Evolutionary conservation across 2,888 invertebrate genomes (phyloP), one percentile per base, ranked within the genome.

Genomic region (Pollenia labialis): DNA sequence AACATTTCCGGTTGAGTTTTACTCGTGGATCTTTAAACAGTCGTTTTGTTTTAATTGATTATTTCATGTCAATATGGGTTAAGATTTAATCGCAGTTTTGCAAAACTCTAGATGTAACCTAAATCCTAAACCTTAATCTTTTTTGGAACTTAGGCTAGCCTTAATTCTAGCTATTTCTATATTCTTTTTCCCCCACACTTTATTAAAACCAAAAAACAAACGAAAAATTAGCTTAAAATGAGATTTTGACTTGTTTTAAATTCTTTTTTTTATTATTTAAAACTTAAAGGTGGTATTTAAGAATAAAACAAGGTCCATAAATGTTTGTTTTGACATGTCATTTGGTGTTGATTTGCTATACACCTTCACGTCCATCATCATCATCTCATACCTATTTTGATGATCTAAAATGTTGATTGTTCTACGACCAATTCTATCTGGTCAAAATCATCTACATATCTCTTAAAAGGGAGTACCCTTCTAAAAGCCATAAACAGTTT

Each of bases 301-400:
- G 48, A 52, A 52, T 14, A 58, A 7, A 66, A 56, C 64, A 56
- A 56, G 46, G 16, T 2, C 10, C 10, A 16, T 18, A 64, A 46
- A 54, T 42, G 68, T 69, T 16, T 44, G 16, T 68, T 81, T 72
- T 74, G 72, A 56, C 68, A 62, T 68, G 74, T 64, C 77, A 75
- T 69, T 82, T 75, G 56, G 69, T 79, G 79, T 79, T 75, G 74
- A 85, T 79, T 48, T 81, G 81, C 23, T 80, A 32, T 69, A 50
- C 14, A 64, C 14, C 9, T 56, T 32, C 42, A 60, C 50, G 80
- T 85, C 48, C 46, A 46, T 77, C 68, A 77, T n/a, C 32, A 32
- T 32, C 32, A 6, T 46, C n/a, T 46, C n/a, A 18, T 56, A 54
- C 23, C 48, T 16, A 44, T 32, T 32, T 6, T 76, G 71, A 46